A percentile compares a stretch with the other conserved stretches of the same genome.
Evolutionary conservation across 1,140 invertebrate species (phyloP).

Genomic region (Oryctes rhinoceros): DNA sequence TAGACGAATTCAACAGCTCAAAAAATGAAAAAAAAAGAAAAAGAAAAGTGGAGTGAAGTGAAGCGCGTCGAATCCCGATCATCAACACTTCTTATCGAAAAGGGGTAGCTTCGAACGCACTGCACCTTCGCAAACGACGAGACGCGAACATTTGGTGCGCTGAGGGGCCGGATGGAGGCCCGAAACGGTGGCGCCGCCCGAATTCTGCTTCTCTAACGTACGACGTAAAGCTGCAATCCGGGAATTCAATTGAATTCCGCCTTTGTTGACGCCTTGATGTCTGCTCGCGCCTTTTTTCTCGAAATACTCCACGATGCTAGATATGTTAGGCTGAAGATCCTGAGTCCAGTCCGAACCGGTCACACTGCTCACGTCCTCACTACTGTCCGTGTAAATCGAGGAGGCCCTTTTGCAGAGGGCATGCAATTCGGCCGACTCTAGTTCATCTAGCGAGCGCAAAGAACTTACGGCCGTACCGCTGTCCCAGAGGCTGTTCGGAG

Average conservation of each 20-base stretch:
- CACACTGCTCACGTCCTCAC: conserved; percentile 83
- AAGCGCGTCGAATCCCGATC: not conserved
- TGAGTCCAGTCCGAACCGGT: conserved; percentile 77
- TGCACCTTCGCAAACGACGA: conserved; percentile 80
- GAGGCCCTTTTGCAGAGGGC: conserved; percentile 73
- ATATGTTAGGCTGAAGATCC: conserved; percentile 74
- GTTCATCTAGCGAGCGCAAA: conserved; percentile 69
- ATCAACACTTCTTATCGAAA: conserved; percentile 78
- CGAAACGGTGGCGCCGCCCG: conserved; percentile 47
- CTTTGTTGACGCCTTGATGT: conserved; percentile 51
- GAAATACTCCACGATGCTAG: conserved; percentile 88
- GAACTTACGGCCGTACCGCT: conserved; percentile 64
- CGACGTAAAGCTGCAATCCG: conserved; percentile 55
- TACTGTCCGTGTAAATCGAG: conserved; percentile 86
- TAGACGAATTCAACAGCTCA: conserved; percentile 32
- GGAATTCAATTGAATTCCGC: conserved; percentile 54
- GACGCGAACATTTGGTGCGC: conserved; percentile 63
- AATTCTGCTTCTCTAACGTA: conserved; percentile 54
- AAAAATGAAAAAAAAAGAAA: conserved; percentile 14
- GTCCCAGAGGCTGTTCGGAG: conserved; percentile 60
- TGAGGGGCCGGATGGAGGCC: conserved; percentile 58
- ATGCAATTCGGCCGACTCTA: conserved; percentile 65
- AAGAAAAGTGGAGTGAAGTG: conserved; percentile 6
- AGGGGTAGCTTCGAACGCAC: conserved; percentile 83
- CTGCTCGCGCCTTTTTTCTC: conserved; percentile 72